These are phyloP conservation scores for Canis aureus DNA, from an alignment of 2,113 vertebrate genomes.

Conservation along the genomic window DNA sequence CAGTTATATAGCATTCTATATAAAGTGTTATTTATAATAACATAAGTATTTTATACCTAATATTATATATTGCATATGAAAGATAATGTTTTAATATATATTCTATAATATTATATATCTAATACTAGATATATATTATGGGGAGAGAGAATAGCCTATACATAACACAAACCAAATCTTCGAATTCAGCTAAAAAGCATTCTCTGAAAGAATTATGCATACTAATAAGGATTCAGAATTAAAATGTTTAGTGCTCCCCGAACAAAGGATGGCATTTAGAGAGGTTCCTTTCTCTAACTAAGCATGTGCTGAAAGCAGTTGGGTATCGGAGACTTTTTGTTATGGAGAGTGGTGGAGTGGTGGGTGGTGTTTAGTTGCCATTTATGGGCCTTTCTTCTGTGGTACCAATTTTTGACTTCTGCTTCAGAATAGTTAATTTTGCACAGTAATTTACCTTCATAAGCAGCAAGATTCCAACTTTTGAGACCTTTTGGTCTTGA, in stretches of 20 bases:
- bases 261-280: background rate
- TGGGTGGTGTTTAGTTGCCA: background rate
- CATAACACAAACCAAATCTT: background rate
- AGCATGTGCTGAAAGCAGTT: background rate
- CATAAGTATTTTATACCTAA: background rate
- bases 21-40: background rate
- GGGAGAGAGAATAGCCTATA: background rate
- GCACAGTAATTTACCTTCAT: background rate
- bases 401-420: background rate
- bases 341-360: accelerated
- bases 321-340: background rate
- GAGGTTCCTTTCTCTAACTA: background rate
- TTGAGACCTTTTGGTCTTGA: background rate
- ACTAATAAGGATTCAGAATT: background rate
- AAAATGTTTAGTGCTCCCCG: background rate
- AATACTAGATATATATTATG: background rate
- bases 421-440: background rate
- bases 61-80: background rate
- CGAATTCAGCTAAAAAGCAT: background rate
- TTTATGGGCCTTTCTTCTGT: background rate
- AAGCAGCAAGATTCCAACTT: background rate
- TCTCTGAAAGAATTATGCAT: background rate
- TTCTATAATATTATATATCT: no score
- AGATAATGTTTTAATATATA: background rate
- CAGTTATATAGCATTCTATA: background rate